A percentile compares a stretch with the other conserved stretches of the same genome.
Conservation (phyloP, 2,888 invertebrate genomes). For the Lamellibrachia satsuma region DNA sequence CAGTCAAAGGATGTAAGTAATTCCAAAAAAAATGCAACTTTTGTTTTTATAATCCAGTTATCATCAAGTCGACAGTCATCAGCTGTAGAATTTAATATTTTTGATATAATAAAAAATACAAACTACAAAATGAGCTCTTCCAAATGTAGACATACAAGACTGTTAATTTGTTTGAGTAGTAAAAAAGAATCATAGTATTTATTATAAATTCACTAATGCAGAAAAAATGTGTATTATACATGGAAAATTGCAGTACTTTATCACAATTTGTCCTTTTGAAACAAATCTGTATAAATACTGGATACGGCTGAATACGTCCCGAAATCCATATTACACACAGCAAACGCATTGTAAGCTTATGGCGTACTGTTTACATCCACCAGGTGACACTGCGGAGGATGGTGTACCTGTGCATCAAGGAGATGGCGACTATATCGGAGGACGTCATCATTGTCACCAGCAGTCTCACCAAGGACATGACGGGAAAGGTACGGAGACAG, state of each 20-base stretch:
- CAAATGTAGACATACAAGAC: neutral
- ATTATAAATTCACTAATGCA: too few relatives aligned
- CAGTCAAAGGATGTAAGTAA: conserved; percentile 87
- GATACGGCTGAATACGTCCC: too few relatives aligned
- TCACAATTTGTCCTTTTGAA: too few relatives aligned
- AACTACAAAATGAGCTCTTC: neutral
- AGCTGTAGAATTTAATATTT: neutral
- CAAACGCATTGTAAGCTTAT: neutral
- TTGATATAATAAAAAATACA: neutral
- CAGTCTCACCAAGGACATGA: conserved; percentile 98
- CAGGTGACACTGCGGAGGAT: conserved; percentile 83
- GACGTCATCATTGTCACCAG: conserved; percentile 98
- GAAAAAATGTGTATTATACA: too few relatives aligned
- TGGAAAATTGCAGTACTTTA: too few relatives aligned
- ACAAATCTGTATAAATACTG: too few relatives aligned
- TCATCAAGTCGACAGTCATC: neutral
- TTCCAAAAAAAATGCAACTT: neutral
- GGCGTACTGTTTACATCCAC: conserved; percentile 28
- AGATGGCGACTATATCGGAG: conserved; percentile 91
- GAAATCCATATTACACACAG: too few relatives aligned
- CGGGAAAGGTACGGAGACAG: conserved; percentile 71
- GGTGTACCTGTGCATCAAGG: conserved; percentile 92
- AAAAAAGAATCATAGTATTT: neutral
- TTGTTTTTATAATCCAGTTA: neutral
- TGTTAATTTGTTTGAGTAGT: neutral